Evolutionary conservation across 2,113 vertebrate genomes (phyloP), one percentile per base, ranked within the genome.

Genomic region (Heterocephalus glaber): DNA sequence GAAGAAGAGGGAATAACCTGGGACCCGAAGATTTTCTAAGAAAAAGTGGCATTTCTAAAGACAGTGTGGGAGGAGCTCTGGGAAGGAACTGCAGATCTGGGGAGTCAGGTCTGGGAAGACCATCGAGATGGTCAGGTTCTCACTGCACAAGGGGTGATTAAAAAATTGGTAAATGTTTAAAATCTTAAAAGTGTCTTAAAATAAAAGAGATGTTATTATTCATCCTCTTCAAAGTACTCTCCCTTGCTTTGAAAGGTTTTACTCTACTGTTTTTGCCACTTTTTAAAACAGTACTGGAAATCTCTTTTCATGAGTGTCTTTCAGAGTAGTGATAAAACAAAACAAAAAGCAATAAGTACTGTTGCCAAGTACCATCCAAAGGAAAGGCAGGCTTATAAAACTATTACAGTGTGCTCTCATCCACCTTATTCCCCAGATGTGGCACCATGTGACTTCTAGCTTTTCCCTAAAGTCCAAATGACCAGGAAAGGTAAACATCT

Each of bases 31-130:
- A 58, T 38, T 77, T 82, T 85, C 80, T 81, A 74, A 52, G 83
- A 92, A 52, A 44, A 0, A 0, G 30, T 14, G 6, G 7, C 28
- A 77, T 76, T 47, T 47, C 41, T 13, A 24, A 74, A 22, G 58
- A 52, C 35, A 38, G 0, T 3, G 2, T 7, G 2, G 63, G 35
- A 61, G 35, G 12, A 30, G 0, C 9, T 0, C 35, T 1, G 54
- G 2, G 49, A 6, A 66, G 47, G 77, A 80, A 52, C 13, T 66
- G 33, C 0, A 33, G 63, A 35, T n/a, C 10, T 7, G 19, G 38
- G 22, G 44, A 44, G 22, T 49, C 13, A 4, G 16, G 22, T 12
- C n/a, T 65, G 38, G 28, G 12, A 30, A n/a, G 47, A 33, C 2
- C 8, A 38, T 56, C 1, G 0, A 52, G 16, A 49, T 10, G 17